Evolutionary conservation across 2,888 invertebrate species (phyloP).

Genomic region (Rhogogaster chlorosoma): DNA sequence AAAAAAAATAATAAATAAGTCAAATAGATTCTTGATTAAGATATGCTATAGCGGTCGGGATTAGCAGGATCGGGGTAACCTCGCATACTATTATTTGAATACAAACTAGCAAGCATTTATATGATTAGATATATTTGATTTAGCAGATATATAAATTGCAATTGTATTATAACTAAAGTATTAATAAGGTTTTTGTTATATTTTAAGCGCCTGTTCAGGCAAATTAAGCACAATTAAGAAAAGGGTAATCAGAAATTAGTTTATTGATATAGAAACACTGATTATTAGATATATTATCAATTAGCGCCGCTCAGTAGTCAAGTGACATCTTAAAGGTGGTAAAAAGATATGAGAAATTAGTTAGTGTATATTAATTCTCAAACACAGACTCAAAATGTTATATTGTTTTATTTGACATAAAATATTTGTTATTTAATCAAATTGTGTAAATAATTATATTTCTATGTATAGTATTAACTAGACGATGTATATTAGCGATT

Average conservation of each 20-base stretch:
- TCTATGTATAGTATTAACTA: neutral
- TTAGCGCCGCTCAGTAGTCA: slow-evolving; percentile 30
- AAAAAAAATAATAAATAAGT: too few species aligned
- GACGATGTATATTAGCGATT: neutral
- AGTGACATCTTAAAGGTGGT: neutral
- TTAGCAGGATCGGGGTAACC: slow-evolving; percentile 20
- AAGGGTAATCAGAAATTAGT: neutral
- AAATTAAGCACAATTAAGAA: slow-evolving; percentile 16
- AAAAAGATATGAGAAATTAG: neutral
- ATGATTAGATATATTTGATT: neutral
- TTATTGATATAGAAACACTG: neutral
- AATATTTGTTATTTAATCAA: slow-evolving; percentile 40
- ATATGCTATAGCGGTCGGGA: slow-evolving; percentile 3
- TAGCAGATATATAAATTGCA: neutral
- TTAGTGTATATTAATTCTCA: slow-evolving; percentile 4
- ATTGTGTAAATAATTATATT: slow-evolving; percentile 36
- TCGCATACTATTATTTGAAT: neutral
- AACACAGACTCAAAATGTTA: slow-evolving; percentile 40
- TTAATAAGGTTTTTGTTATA: neutral
- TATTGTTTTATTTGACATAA: slow-evolving; percentile 42
- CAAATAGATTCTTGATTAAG: neutral
- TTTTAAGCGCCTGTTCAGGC: slow-evolving; percentile 1
- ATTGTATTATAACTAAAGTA: slow-evolving; percentile 14
- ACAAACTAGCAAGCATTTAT: neutral
- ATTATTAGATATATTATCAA: neutral